Evolutionary conservation across 2,888 invertebrate genomes (phyloP).

Genomic region (Lampropteryx suffumata): DNA sequence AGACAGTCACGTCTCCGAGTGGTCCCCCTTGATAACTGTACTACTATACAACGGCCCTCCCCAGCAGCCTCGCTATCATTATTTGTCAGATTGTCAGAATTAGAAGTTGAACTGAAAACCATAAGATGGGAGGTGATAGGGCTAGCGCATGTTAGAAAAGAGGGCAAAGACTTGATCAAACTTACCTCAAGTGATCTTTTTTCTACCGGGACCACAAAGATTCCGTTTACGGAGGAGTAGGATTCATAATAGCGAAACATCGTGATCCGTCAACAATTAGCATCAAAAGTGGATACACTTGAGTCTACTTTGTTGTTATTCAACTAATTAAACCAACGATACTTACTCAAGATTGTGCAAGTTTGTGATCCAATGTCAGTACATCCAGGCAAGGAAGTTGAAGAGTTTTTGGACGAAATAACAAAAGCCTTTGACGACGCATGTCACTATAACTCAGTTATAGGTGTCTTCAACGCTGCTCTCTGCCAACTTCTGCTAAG

Average conservation of each 20-base stretch:
- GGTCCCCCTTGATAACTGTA: background rate
- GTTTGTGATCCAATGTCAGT: slow-evolving; percentile 1
- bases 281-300: background rate
- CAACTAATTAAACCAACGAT: background rate
- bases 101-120: background rate
- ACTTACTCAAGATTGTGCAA: background rate
- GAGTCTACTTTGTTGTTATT: background rate
- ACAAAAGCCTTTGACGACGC: background rate
- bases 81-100: background rate
- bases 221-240: background rate
- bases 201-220: background rate
- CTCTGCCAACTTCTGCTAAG: no score
- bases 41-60: no score
- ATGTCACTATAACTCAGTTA: background rate
- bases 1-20: background rate
- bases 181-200: background rate
- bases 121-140: background rate
- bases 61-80: no score
- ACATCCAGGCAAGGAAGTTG: background rate
- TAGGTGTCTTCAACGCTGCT: no score
- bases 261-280: background rate
- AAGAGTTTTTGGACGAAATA: background rate
- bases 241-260: background rate
- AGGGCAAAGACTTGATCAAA: background rate
- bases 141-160: background rate